A percentile compares a stretch with the other conserved stretches of the same genome.
Evolutionary conservation across 2,113 vertebrate species (phyloP).

Genomic region (Nyctibius bracteatus): DNA sequence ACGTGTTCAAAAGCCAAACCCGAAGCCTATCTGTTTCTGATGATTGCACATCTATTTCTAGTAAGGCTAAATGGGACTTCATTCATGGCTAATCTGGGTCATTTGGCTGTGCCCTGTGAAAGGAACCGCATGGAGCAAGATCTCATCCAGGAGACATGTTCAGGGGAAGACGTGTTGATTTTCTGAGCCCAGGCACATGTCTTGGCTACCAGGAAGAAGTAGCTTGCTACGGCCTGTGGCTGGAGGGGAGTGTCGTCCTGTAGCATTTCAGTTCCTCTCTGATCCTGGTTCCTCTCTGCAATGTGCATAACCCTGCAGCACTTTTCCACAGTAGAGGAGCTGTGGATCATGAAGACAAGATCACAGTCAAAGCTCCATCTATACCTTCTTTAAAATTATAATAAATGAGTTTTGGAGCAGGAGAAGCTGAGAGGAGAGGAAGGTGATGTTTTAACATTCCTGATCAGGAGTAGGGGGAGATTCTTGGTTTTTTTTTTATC

Average conservation of each 20-base stretch:
- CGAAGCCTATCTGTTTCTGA: neutral
- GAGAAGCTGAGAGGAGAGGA: neutral
- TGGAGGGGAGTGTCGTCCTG: neutral
- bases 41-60: neutral
- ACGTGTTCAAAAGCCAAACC: neutral
- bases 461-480: neutral
- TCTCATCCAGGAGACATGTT: neutral
- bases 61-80: neutral
- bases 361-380: neutral
- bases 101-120: neutral
- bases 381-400: neutral
- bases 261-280: neutral
- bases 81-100: neutral
- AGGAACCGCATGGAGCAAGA: neutral
- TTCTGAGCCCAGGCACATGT: neutral
- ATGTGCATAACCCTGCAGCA: neutral
- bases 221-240: neutral
- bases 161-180: neutral
- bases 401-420: neutral
- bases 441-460: neutral
- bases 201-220: neutral
- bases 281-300: neutral
- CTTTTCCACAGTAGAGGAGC: neutral
- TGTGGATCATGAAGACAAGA: neutral
- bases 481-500: neutral